Conservation (phyloP, 1,140 invertebrate genomes). For the Ceratitis capitata region DNA sequence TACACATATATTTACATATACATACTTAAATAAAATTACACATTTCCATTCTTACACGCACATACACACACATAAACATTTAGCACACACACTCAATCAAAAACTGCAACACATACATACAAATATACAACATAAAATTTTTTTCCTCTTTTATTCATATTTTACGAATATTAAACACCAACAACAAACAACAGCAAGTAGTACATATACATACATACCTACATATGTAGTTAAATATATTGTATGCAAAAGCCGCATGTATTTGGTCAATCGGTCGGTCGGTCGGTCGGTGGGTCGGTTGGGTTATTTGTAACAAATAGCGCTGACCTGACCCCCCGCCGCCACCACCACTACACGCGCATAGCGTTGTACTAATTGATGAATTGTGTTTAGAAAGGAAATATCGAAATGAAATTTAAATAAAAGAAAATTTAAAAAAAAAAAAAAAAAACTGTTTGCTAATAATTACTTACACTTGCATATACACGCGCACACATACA, state of each 20-base stretch:
- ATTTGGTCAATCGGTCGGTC: no score
- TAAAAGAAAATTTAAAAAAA: conserved; percentile 30
- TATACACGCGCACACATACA: neutral
- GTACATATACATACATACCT: neutral
- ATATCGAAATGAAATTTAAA: no score
- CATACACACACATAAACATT: neutral
- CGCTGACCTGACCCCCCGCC: no score
- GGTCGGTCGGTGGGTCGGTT: no score
- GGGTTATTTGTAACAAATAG: conserved; percentile 21
- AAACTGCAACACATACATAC: no score
- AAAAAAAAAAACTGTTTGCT: conserved; percentile 2
- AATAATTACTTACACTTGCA: neutral
- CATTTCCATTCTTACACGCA: no score
- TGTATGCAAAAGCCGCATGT: no score
- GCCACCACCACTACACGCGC: neutral
- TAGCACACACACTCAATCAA: neutral
- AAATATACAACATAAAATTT: no score
- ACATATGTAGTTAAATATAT: no score
- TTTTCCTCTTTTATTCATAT: no score
- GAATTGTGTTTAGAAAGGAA: conserved; percentile 25
- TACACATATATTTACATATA: neutral
- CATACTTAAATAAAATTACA: neutral
- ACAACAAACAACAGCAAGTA: conserved; percentile 28
- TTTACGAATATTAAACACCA: neutral
- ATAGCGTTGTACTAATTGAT: neutral